Base-by-base conservation (phyloP, 2,113 vertebrate genomes). In the Limnothrissa miodon region DNA sequence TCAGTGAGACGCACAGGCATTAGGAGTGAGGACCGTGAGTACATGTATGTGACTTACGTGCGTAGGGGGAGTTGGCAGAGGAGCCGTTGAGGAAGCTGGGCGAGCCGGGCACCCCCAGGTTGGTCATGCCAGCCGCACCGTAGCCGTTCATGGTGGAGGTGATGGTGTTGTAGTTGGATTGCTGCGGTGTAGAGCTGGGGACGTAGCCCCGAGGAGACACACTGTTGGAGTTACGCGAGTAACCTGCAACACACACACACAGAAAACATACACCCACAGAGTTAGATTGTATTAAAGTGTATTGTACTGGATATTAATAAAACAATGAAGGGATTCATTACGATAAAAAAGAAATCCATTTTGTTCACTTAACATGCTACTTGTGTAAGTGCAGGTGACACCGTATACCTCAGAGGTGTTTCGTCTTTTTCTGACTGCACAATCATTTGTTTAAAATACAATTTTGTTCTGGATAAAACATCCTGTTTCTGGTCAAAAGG, bases 31-130 rank as follows among this genome's bases (percentile, higher is more conserved):
- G 56, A 9, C 5, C 6, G n/a, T 25, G 56, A 62, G 56, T 1
- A n/a, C 0, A n/a, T 7, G 56, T 70, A 1, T 36, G 46, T 44
- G 17, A 96, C 98, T 98, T 93, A 99, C 98, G 98, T 93, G 97
- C 96, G 42, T 99, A 99, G 83, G 98, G 97, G 2, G 97, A 98
- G 91, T 96, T 97, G 92, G 96, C 96, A 0, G 96, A 93, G 89
- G 97, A 97, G 83, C 98, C 97, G 15, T 96, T 99, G 89, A 99
- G 97, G 94, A 99, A 99, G 91, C 96, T 96, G 36, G 98, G 98
- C 19, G 98, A 99, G 0, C 95, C 96, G 0, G 98, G 96, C 2
- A 98, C 97, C 0, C 97, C 97, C 48, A 99, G 96, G 81, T 97
- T 95, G 80, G 96, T 94, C 96, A 98, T 96, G 33, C 94, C 94